phyloP scores from a whole-genome alignment of 2,888 invertebrate species.

The Hesperia comma region DNA sequence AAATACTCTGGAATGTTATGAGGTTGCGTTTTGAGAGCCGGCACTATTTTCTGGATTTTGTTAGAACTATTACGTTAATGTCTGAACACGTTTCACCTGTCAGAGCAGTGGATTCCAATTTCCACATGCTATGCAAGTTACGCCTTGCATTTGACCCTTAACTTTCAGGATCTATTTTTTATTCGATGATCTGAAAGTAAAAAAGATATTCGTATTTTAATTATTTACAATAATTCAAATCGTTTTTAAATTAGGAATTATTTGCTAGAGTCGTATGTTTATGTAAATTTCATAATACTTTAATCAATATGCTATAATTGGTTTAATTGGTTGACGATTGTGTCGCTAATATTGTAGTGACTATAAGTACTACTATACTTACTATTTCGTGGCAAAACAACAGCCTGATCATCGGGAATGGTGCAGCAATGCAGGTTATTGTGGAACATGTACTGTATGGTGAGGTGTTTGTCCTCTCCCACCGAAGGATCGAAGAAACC shows the following conservation, averaged over 20 bases:
- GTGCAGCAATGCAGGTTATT: constrained; percentile 91
- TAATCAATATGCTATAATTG: no score
- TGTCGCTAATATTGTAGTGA: no score
- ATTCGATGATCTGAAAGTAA: constrained; percentile 70
- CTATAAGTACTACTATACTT: constrained; percentile 47
- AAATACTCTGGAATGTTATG: constrained; percentile 24
- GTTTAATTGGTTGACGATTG: no score
- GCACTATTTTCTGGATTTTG: constrained; percentile 31
- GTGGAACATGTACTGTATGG: constrained; percentile 93
- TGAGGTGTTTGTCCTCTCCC: constrained; percentile 95
- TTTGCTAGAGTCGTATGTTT: no score
- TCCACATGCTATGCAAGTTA: constrained; percentile 16
- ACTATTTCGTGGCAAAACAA: constrained; percentile 81
- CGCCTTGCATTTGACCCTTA: constrained; percentile 55
- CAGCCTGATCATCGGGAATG: constrained; percentile 90
- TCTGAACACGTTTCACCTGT: constrained; percentile 12
- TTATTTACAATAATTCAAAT: no score
- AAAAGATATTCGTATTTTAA: neutral
- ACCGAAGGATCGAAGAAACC: constrained; percentile 98
- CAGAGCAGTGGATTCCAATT: neutral
- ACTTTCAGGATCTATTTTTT: constrained; percentile 77
- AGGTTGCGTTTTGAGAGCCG: neutral
- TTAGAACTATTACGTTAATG: constrained; percentile 8
- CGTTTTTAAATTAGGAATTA: no score
- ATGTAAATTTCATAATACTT: no score